Evolutionary conservation across 2,113 vertebrate species (phyloP), one percentile per base, ranked within the genome.

Genomic region (Lethenteron reissneri): DNA sequence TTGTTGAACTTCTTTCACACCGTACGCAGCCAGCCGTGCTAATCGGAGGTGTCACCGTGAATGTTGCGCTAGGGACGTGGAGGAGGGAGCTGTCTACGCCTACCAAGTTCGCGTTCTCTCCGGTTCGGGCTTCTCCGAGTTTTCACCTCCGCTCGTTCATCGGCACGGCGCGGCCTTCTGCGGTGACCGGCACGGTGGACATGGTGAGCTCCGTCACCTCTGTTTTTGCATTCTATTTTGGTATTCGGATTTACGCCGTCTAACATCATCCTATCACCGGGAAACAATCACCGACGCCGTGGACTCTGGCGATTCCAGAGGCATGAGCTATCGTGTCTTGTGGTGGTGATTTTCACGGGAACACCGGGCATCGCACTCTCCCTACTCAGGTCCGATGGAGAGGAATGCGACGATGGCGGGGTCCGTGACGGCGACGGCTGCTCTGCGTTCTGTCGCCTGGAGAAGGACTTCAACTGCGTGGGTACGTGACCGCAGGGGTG

Each of bases 331-430:
- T 74, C 58, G 72, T 74, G 41, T 41, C 41, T 41, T 41, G 41
- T 6, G 41, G 6, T 5, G 41, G 41, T 41, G 41, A 41, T 41
- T 41, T 41, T 41, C 41, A 41, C 6, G 41, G 41, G 41, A 41
- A 41, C 41, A 7, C 41, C 41, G 41, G 41, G 41, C 41, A 41
- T 6, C 41, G 41, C 41, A 41, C 41, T 7, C 41, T 41, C 41
- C 41, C 41, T 41, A 6, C 41, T 57, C 79, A 99, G 92, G 75
- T 83, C 81, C 72, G 73, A 85, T 74, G 90, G 87, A 56, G 94
- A 99, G 76, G 86, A 95, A 76, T 99, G 94, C 8, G 94, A 99
- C 70, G 94, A 97, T 76, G 87, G 82, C 85, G 96, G 97, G 74
- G 86, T 85, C 58, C 75, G 89, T 78, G 97, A 87, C 19, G 89